phyloP scores from a whole-genome alignment of 2,113 vertebrate species.

The Pelusios castaneus region DNA sequence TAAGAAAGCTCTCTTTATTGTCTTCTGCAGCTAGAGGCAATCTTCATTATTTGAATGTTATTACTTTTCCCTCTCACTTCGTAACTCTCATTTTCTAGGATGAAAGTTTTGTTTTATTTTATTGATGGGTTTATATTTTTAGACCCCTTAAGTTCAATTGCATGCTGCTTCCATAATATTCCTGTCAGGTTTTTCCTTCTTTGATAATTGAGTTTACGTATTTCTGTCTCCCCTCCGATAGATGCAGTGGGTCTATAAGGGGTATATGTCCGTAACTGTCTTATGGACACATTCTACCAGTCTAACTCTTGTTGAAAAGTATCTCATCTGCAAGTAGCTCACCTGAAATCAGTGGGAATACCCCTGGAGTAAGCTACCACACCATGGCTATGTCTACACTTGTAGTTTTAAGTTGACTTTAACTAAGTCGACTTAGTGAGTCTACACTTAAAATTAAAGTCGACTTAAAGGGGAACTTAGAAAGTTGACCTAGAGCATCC shows the following conservation, averaged over 20 bases:
- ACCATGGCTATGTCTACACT: too few species aligned
- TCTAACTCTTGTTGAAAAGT: neutral
- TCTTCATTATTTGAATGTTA: neutral
- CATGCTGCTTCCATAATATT: neutral
- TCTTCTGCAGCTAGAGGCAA: neutral
- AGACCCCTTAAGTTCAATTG: neutral
- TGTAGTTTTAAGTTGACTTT: too few species aligned
- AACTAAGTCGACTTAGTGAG: too few species aligned
- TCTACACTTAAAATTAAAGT: too few species aligned
- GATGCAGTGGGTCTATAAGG: neutral
- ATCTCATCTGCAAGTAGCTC: accelerated
- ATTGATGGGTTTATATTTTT: neutral
- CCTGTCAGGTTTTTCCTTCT: neutral
- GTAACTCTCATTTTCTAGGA: neutral
- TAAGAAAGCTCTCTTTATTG: neutral
- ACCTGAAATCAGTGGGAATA: neutral
- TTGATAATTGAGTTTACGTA: neutral
- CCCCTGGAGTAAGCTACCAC: neutral
- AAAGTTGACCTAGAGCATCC: too few species aligned
- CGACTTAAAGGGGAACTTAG: too few species aligned
- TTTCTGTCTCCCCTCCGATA: slow-evolving; percentile 14
- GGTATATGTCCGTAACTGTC: accelerated
- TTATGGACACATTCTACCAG: neutral
- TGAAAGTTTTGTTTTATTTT: slow-evolving; percentile 1
- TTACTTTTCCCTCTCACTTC: neutral